Evolutionary conservation across 2,888 invertebrate species (phyloP), one percentile per base, ranked within the genome.

Genomic region (Galerucella nymphaeae): DNA sequence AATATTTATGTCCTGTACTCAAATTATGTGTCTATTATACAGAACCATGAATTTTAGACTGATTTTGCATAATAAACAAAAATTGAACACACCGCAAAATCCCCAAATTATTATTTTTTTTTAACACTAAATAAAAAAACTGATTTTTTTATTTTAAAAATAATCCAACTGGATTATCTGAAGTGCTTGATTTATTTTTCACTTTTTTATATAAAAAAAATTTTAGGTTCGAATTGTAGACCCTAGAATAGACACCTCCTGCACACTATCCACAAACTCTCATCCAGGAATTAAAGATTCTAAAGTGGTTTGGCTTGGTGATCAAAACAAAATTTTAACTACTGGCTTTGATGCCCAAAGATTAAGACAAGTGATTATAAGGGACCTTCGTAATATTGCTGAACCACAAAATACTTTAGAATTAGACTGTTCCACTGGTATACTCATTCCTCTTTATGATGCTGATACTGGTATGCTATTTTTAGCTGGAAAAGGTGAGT

Each of bases 401-500:
- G 90, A 91, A 79, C 90, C 94, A 0, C 92, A 96, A 81, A 94
- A 94, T 85, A 93, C 93, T 0, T 82, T 95, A 53, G 93, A 93
- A 80, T 87, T 96, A 76, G 96, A 96, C 86, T 95, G 94, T 82
- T 95, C 95, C 66, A 96, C 96, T 23, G 96, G 96, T 41, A 93
- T 97, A 74, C 88, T 98, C 76, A 96, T 98, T 90, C 98, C 98
- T 0, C 89, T 98, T 8, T 97, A 92, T 85, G 98, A 98, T 87
- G 88, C 94, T 14, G 98, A 98, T 83, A 98, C 98, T 55, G 94
- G 94, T 81, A 97, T 98, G 96, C 89, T 98, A 74, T 97, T 98
- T 89, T 88, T 98, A 72, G 95, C 96, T 70, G 98, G 97, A 55
- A 97, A 97, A 89, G 97, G 86, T 85, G 76, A 63, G 67, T 64